Conservation (phyloP, 2,113 vertebrate genomes). For the Corydoras maculifer region DNA sequence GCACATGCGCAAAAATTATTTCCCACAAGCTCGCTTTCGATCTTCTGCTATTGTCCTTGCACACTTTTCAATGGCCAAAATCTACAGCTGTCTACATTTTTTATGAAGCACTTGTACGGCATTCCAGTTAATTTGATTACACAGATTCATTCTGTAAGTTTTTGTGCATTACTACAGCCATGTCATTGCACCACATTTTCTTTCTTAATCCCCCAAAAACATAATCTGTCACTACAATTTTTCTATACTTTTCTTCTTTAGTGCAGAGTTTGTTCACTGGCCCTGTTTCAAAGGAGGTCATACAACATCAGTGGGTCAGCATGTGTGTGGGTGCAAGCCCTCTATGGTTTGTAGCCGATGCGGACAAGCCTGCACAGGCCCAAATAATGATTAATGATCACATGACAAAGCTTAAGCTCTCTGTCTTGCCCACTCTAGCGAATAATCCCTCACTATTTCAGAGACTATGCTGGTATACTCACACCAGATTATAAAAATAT, state of each 20-base stretch:
- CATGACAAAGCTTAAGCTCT: slow-evolving; percentile 15
- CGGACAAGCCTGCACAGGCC: slow-evolving; percentile 42
- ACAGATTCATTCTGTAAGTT: background rate
- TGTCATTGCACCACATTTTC: background rate
- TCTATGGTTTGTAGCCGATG: slow-evolving; percentile 24
- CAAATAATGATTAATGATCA: slow-evolving; percentile 30
- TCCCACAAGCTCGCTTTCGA: slow-evolving; percentile 1
- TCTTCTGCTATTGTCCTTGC: slow-evolving; percentile 3
- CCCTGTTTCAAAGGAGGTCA: slow-evolving; percentile 2
- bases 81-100: slow-evolving; percentile 21
- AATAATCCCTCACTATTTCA: slow-evolving; percentile 1
- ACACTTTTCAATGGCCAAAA: background rate
- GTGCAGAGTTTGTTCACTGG: background rate
- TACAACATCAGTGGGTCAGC: slow-evolving; percentile 15
- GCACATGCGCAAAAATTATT: slow-evolving; percentile 29
- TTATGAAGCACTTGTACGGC: background rate
- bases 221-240: slow-evolving; percentile 5
- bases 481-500: too few relatives aligned
- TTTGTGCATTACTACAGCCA: background rate
- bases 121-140: background rate
- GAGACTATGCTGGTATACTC: background rate
- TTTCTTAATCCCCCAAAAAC: background rate
- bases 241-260: background rate
- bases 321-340: slow-evolving; percentile 5
- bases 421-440: background rate